A percentile compares a stretch with the other conserved stretches of the same genome.
Conservation (phyloP, 2,888 invertebrate genomes). For the Tipula lateralis region DNA sequence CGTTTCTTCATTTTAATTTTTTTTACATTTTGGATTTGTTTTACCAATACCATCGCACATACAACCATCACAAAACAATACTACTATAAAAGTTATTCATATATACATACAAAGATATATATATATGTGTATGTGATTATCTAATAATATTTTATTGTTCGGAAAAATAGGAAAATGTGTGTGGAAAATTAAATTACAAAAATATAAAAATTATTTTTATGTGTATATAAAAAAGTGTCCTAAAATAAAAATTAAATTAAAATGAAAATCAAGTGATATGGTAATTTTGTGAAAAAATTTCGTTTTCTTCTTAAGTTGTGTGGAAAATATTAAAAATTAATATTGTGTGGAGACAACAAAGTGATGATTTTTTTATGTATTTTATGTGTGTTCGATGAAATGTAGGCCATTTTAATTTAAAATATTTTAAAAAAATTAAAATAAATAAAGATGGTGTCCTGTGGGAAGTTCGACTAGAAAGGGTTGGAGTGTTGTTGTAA, state of each 20-base stretch:
- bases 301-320: neutral
- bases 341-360: neutral
- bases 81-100: neutral
- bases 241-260: neutral
- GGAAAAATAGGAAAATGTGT: constrained; percentile 9
- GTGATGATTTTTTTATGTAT: neutral
- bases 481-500: neutral
- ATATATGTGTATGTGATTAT: neutral
- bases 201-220: neutral
- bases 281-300: neutral
- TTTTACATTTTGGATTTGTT: neutral
- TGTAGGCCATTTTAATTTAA: constrained; percentile 11
- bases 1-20: neutral
- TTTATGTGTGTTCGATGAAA: neutral
- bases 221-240: neutral
- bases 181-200: neutral
- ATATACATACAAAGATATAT: neutral
- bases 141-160: constrained; percentile 24
- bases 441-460: neutral
- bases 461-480: neutral
- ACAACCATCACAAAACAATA: neutral
- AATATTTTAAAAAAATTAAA: neutral
- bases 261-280: constrained; percentile 11
- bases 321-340: neutral
- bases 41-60: neutral